These are phyloP conservation scores for Bruchidius siliquastri DNA, from an alignment of 2,888 invertebrate species.

Conservation along the genomic window DNA sequence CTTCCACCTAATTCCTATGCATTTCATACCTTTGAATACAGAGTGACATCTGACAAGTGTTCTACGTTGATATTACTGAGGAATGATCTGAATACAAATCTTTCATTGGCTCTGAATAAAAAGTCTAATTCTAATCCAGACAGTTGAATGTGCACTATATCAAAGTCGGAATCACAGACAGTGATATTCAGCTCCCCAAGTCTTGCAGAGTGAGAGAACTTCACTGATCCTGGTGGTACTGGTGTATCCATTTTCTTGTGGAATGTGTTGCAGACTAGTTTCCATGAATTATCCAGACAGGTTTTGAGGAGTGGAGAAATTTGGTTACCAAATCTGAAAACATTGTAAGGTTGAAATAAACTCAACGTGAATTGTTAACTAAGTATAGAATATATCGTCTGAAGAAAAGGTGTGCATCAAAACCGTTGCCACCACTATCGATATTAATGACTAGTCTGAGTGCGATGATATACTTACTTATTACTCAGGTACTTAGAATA, in stretches of 20 bases:
- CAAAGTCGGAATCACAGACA: conserved; percentile 67
- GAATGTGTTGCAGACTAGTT: conserved; percentile 30
- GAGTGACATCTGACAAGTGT: conserved; percentile 67
- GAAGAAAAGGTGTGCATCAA: no score
- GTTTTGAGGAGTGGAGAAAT: conserved; percentile 32
- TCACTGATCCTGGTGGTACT: conserved; percentile 70
- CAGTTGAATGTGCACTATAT: conserved; percentile 63
- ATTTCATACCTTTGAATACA: conserved; percentile 64
- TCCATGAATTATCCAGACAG: conserved; percentile 20
- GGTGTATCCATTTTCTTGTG: conserved; percentile 55
- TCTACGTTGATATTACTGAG: conserved; percentile 65
- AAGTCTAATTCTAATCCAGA: conserved; percentile 69
- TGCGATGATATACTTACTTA: conserved; percentile 50
- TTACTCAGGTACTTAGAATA: conserved; percentile 61
- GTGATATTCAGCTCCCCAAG: conserved; percentile 57
- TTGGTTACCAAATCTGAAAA: conserved; percentile 28
- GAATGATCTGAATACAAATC: conserved; percentile 67
- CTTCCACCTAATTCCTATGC: no score
- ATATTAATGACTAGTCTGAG: no score
- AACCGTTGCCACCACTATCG: no score
- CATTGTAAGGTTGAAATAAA: no score
- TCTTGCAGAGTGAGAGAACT: conserved; percentile 67
- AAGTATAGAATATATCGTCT: no score
- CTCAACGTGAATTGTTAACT: no score
- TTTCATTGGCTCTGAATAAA: conserved; percentile 71